These are phyloP conservation scores for Sebastes nivosus DNA, from an alignment of 2,797 vertebrate species.

Conservation along the genomic window DNA sequence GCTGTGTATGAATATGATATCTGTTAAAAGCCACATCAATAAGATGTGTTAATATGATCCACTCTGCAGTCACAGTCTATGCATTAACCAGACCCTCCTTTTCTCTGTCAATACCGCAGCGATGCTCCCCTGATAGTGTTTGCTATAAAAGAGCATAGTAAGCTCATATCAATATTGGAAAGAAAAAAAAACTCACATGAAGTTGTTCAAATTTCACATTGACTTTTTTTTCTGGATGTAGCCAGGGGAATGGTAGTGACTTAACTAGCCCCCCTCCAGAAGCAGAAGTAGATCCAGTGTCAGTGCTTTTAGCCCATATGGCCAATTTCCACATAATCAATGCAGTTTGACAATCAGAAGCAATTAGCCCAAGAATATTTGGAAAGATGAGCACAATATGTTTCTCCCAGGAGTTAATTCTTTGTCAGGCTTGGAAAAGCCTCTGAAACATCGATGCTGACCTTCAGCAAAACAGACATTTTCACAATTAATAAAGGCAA, in stretches of 20 bases:
- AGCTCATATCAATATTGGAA: constrained; percentile 61
- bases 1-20: constrained; percentile 71
- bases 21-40: constrained; percentile 76
- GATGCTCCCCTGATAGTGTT: constrained; percentile 72
- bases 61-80: constrained; percentile 72
- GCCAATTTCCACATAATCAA: constrained; percentile 68
- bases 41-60: constrained; percentile 77
- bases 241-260: constrained; percentile 48
- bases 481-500: neutral
- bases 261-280: constrained; percentile 52
- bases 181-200: constrained; percentile 49
- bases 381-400: constrained; percentile 38
- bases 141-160: constrained; percentile 62
- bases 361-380: constrained; percentile 63
- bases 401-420: constrained; percentile 30
- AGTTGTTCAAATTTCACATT: constrained; percentile 81
- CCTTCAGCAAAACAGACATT: neutral
- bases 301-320: constrained; percentile 73
- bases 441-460: neutral
- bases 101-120: constrained; percentile 50
- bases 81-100: constrained; percentile 60
- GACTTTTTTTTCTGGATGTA: constrained; percentile 54
- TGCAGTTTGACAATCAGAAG: constrained; percentile 67
- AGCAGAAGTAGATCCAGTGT: constrained; percentile 68
- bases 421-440: neutral